These are phyloP conservation scores for Pipistrellus kuhlii DNA, from an alignment of 2,797 vertebrate genomes.

Conservation along the genomic window DNA sequence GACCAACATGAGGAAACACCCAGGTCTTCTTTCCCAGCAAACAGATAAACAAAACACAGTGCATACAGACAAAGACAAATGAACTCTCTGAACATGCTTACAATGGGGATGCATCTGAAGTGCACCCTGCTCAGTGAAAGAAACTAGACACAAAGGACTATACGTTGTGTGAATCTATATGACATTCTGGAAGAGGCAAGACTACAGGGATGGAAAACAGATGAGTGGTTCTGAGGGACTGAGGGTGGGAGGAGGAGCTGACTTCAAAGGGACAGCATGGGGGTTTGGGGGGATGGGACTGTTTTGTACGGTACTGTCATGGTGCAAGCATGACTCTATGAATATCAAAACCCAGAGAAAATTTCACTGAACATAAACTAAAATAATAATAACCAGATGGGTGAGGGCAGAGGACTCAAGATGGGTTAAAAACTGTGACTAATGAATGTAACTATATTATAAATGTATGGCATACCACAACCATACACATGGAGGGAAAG, in stretches of 20 bases:
- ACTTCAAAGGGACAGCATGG: not conserved
- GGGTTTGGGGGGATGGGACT: accelerated
- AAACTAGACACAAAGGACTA: not conserved
- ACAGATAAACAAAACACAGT: not conserved
- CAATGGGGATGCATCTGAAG: not conserved
- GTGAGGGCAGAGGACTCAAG: too few species aligned
- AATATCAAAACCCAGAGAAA: not conserved
- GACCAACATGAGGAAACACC: not conserved
- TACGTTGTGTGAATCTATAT: not conserved
- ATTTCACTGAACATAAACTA: not conserved
- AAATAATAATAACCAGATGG: not conserved
- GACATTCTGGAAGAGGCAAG: not conserved
- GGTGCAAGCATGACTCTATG: not conserved
- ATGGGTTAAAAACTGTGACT: not conserved
- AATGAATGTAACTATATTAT: not conserved
- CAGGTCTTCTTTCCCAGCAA: not conserved
- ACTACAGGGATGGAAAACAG: not conserved
- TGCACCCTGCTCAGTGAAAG: not conserved
- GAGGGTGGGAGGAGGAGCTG: not conserved
- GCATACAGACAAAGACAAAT: not conserved
- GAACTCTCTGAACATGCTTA: not conserved
- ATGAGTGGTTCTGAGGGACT: not conserved
- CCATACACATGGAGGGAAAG: not conserved
- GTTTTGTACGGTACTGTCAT: accelerated
- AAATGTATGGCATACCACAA: not conserved